phyloP scores from a whole-genome alignment of 1,140 invertebrate species.

The Aporrectodea caliginosa region DNA sequence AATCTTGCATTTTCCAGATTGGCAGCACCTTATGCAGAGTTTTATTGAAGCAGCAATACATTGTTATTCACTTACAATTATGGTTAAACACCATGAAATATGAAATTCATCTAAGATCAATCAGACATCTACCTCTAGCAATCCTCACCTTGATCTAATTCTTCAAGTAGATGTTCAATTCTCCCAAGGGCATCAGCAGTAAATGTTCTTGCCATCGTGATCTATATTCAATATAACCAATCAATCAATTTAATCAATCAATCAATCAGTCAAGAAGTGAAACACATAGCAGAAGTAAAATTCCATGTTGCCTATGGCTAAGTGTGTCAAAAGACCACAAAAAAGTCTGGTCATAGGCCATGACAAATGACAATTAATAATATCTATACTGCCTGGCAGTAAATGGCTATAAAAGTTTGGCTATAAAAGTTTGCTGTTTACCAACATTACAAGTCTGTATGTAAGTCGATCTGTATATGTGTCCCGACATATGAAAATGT shows the following conservation, averaged over 20 bases:
- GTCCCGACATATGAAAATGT: too few relatives aligned
- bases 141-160: constrained; percentile 36
- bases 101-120: neutral
- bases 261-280: neutral
- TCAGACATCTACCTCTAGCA: neutral
- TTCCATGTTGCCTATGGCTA: neutral
- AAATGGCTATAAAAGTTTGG: too few relatives aligned
- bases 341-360: too few relatives aligned
- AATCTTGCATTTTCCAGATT: neutral
- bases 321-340: too few relatives aligned
- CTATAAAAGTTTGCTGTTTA: too few relatives aligned
- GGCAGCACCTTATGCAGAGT: neutral
- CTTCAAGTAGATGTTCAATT: constrained; percentile 38
- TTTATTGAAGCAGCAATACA: neutral
- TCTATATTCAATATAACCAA: constrained; percentile 35
- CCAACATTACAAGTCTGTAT: too few relatives aligned
- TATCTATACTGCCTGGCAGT: too few relatives aligned
- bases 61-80: too few relatives aligned
- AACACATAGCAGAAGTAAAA: too few relatives aligned
- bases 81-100: too few relatives aligned
- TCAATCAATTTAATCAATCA: neutral
- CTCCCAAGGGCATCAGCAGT: constrained; percentile 44
- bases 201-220: constrained; percentile 42
- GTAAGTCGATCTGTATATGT: too few relatives aligned
- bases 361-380: neutral